A percentile compares a stretch with the other conserved stretches of the same genome.
Evolutionary conservation across 2,888 invertebrate species (phyloP).

Genomic region (Eilema sororculum): DNA sequence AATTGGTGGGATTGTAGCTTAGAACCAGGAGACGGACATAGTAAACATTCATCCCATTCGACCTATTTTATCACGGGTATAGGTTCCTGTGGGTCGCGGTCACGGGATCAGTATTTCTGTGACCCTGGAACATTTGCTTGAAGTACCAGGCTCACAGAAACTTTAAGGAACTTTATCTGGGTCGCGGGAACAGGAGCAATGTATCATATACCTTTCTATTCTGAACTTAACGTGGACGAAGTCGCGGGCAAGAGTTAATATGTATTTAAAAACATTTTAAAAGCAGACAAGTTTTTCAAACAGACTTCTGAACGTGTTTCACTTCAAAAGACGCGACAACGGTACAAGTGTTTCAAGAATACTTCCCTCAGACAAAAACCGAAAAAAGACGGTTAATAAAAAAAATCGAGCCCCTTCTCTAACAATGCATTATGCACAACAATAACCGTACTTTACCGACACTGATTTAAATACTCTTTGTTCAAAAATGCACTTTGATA

Average conservation of each 20-base stretch:
- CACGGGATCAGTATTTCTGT: no score
- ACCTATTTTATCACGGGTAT: no score
- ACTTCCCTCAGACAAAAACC: constrained; percentile 25
- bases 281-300: constrained; percentile 8
- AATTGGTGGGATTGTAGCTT: no score
- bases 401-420: constrained; percentile 43
- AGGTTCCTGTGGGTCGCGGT: no score
- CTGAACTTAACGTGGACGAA: no score
- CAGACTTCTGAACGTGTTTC: constrained; percentile 17
- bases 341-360: constrained; percentile 23
- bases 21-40: no score
- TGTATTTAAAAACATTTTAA: neutral
- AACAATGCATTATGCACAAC: constrained; percentile 29
- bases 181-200: no score
- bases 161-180: no score
- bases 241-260: neutral
- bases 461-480: constrained; percentile 21
- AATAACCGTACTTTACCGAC: constrained; percentile 27
- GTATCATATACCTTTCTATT: no score
- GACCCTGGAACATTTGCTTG: no score
- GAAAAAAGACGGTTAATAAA: constrained; percentile 38
- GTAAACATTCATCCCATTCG: no score
- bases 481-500: constrained; percentile 24
- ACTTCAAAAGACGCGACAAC: constrained; percentile 12
- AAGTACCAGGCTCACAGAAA: no score